Base-by-base conservation (phyloP, 1,140 invertebrate species). In the Goniozus legneri region DNA sequence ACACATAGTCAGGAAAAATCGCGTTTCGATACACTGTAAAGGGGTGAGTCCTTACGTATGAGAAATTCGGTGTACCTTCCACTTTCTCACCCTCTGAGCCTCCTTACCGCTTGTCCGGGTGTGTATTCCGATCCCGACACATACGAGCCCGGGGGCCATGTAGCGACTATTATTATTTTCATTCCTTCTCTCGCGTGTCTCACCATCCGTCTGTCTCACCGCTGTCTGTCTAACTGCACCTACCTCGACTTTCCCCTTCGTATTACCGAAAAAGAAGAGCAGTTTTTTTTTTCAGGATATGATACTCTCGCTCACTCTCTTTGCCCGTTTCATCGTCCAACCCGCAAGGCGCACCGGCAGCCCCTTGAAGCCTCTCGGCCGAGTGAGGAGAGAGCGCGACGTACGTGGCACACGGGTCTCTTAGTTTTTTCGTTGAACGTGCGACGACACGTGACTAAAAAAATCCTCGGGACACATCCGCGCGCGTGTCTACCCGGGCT, bases 101-200 rank as follows among this genome's bases (percentile, higher is more conserved):
- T 51, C 51, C 50, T 30, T 22, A 32, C 35, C 41, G n/a, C n/a
- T n/a, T n/a, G n/a, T n/a, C n/a, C n/a, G n/a, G n/a, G n/a, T n/a
- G n/a, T n/a, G n/a, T n/a, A n/a, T n/a, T n/a, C n/a, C n/a, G n/a
- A n/a, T 32, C 52, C 60, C 61, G 60, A 66, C 64, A 65, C 67
- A 61, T 64, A 64, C 67, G 64, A 64, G 65, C 67, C 60, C 48
- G 54, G n/a, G n/a, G 67, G 67, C 64, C 67, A 65, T 50, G 49
- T 54, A n/a, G n/a, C 48, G 50, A 52, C 45, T 65, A 66, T 69
- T 69, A 69, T 67, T 69, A 69, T 69, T 69, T 66, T 66, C 67
- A 69, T 67, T 69, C 60, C 66, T 69, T 69, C 60, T n/a, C n/a
- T 58, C 61, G 60, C 57, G 58, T 54, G 54, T 64, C 60, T 60